phyloP scores from a whole-genome alignment of 2,113 vertebrate genomes.

The Lanius ludovicianus region DNA sequence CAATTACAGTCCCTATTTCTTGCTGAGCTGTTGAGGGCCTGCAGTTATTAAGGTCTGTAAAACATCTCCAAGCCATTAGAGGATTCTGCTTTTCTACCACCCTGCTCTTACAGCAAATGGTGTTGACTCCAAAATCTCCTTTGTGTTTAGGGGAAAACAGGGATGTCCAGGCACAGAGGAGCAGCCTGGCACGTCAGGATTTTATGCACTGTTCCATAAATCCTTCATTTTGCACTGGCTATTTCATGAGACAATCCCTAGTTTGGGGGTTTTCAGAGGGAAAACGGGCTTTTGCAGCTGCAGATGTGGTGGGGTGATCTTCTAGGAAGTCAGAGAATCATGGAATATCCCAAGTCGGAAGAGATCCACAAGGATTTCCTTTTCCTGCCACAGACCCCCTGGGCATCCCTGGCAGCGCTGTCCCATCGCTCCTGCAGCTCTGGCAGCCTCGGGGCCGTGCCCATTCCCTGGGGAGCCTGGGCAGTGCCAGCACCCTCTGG shows the following conservation, averaged over 20 bases:
- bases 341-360: background rate
- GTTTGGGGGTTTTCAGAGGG: background rate
- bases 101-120: background rate
- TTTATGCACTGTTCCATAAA: background rate
- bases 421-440: background rate
- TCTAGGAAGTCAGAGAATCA: background rate
- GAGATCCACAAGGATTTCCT: background rate
- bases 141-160: background rate
- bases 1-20: background rate
- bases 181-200: background rate
- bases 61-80: background rate
- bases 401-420: rapidly evolving
- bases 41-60: background rate
- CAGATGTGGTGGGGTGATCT: background rate
- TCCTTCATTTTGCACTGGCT: background rate
- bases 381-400: background rate
- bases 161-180: background rate
- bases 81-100: background rate
- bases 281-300: rapidly evolving
- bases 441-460: background rate
- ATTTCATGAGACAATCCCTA: background rate
- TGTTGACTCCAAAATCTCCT: background rate
- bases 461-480: background rate
- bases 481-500: background rate
- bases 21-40: background rate